Evolutionary conservation across 2,888 invertebrate species (phyloP).

Genomic region (Neoascia interrupta): DNA sequence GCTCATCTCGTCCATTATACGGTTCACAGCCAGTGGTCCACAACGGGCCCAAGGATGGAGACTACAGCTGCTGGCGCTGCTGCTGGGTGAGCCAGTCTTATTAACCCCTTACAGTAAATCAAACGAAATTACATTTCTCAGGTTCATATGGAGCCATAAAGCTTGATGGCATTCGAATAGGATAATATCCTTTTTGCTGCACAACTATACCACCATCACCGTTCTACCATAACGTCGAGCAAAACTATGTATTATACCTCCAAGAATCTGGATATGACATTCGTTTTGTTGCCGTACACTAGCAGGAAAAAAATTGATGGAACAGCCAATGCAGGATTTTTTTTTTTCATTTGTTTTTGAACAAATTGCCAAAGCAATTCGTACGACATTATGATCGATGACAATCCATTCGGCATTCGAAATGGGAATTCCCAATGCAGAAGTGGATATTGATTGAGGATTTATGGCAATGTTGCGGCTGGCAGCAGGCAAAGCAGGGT

Average conservation of each 20-base stretch:
- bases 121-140: conserved; percentile 68
- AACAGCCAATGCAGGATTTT: conserved; percentile 40
- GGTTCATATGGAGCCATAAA: conserved; percentile 68
- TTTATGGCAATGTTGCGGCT: conserved; percentile 63
- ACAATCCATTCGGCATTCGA: conserved; percentile 66
- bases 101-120: conserved; percentile 69
- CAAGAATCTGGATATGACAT: conserved; percentile 59
- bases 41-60: too few relatives aligned
- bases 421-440: conserved; percentile 68
- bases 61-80: conserved; percentile 41
- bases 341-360: conserved; percentile 65
- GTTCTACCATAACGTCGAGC: neutral
- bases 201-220: conserved; percentile 16
- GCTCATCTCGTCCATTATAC: conserved; percentile 48
- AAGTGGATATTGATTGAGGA: conserved; percentile 67
- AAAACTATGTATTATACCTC: neutral
- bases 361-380: conserved; percentile 70
- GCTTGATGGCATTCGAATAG: conserved; percentile 66
- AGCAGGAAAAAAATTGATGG: conserved; percentile 29
- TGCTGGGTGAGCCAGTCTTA: conserved; percentile 66
- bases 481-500: conserved; percentile 42
- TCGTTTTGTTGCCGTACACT: conserved; percentile 40
- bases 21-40: conserved; percentile 65
- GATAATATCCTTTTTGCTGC: conserved; percentile 61
- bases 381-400: conserved; percentile 70